These are phyloP conservation scores for Caenorhabditis sp. DNA, from an alignment of 2,888 invertebrate species.

Conservation along the genomic window DNA sequence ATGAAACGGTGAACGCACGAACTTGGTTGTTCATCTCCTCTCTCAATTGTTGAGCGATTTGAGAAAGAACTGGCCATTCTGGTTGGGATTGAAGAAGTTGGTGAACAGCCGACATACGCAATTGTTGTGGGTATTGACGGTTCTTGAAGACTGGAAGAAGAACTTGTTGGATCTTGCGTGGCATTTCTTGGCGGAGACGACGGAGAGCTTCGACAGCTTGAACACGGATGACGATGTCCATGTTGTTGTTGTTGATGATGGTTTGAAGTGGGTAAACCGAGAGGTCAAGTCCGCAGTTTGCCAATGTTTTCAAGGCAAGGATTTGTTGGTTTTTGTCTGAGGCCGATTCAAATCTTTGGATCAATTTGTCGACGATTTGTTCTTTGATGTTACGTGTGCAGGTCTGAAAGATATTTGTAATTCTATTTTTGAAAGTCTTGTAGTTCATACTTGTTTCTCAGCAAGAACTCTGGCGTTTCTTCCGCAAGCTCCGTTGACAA, in stretches of 20 bases:
- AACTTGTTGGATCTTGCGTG: conserved; percentile 58
- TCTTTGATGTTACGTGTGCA: conserved; percentile 56
- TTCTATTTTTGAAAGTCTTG: not conserved
- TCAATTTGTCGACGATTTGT: conserved; percentile 42
- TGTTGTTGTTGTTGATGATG: conserved; percentile 57
- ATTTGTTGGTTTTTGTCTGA: conserved; percentile 57
- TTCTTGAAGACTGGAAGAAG: conserved; percentile 65
- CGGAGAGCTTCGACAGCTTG: conserved; percentile 65
- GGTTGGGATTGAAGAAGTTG: conserved; percentile 58
- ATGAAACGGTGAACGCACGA: conserved; percentile 55
- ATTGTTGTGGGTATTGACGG: conserved; percentile 52
- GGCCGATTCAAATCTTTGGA: conserved; percentile 45
- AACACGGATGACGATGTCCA: conserved; percentile 53
- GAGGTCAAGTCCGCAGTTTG: conserved; percentile 66
- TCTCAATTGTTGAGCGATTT: conserved; percentile 51
- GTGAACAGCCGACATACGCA: conserved; percentile 61
- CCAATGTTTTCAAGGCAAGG: conserved; percentile 64
- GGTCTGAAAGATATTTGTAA: conserved; percentile 5
- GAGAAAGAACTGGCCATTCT: conserved; percentile 53
- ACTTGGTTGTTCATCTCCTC: conserved; percentile 59
- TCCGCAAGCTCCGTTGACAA: conserved; percentile 60
- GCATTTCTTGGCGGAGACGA: conserved; percentile 45
- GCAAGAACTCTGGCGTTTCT: conserved; percentile 38
- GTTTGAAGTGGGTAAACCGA: conserved; percentile 61
- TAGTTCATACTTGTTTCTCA: conserved; percentile 19